These are phyloP conservation scores for Drosophila cognata DNA, from an alignment of 2,888 invertebrate species.

Conservation along the genomic window DNA sequence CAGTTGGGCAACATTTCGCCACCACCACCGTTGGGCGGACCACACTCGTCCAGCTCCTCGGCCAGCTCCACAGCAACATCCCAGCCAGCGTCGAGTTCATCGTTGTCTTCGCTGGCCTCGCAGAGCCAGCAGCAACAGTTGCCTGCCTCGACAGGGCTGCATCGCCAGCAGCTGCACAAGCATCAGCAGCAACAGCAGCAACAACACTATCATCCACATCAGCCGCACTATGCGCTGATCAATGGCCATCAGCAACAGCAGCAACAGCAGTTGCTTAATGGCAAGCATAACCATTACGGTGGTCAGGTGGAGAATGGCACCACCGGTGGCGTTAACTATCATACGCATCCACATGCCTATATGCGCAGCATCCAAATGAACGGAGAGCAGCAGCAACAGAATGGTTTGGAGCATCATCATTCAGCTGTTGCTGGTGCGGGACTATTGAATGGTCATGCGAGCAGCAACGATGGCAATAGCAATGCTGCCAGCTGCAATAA, in stretches of 20 bases:
- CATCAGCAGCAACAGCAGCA: slow-evolving; percentile 69
- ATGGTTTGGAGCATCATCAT: slow-evolving; percentile 60
- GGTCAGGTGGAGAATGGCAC: slow-evolving; percentile 59
- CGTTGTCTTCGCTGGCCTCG: slow-evolving; percentile 83
- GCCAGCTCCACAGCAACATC: slow-evolving; percentile 84
- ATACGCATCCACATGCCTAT: slow-evolving; percentile 57
- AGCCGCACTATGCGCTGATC: slow-evolving; percentile 62
- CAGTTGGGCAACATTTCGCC: slow-evolving; percentile 80
- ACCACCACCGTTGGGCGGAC: slow-evolving; percentile 67
- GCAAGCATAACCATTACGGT: slow-evolving; percentile 55
- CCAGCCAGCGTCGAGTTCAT: slow-evolving; percentile 83
- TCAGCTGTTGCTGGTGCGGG: slow-evolving; percentile 29
- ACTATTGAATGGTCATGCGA: slow-evolving; percentile 62
- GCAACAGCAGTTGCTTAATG: slow-evolving; percentile 59
- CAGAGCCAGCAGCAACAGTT: slow-evolving; percentile 80
- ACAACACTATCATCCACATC: slow-evolving; percentile 65
- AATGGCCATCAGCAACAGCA: slow-evolving; percentile 57
- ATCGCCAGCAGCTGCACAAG: slow-evolving; percentile 74
- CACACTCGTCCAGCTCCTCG: slow-evolving; percentile 82
- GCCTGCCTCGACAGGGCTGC: slow-evolving; percentile 59
- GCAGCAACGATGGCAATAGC: slow-evolving; percentile 59
- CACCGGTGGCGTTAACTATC: slow-evolving; percentile 46
- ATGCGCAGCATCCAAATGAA: slow-evolving; percentile 48
- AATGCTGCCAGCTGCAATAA: slow-evolving; percentile 24
- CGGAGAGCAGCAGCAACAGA: slow-evolving; percentile 55